These are phyloP conservation scores for Cryptoprocta ferox DNA, from an alignment of 2,797 vertebrate genomes.

Conservation along the genomic window DNA sequence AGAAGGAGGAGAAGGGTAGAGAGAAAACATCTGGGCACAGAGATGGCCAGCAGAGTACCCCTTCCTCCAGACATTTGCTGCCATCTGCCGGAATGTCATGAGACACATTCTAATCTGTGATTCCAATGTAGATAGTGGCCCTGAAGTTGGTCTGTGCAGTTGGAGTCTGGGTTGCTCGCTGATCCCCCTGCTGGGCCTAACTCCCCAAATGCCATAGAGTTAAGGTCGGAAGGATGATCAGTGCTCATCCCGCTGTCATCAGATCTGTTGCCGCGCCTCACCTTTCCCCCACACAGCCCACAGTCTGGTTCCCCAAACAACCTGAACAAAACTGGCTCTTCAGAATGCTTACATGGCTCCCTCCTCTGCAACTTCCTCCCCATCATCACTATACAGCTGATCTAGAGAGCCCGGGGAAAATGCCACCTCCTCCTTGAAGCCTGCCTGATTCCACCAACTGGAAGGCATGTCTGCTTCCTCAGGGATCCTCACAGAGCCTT, in stretches of 20 bases:
- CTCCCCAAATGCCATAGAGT: background rate
- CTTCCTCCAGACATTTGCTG: conserved; percentile 24
- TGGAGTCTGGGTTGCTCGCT: background rate
- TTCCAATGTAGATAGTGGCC: fast-evolving
- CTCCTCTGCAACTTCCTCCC: background rate
- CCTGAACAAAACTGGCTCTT: background rate
- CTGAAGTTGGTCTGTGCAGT: fast-evolving
- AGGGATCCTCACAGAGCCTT: background rate
- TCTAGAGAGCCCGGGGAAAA: background rate
- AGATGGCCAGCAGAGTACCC: background rate
- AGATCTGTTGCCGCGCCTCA: background rate
- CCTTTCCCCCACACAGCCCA: background rate
- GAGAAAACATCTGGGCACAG: background rate
- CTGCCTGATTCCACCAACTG: background rate
- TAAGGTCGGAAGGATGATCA: background rate
- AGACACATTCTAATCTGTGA: background rate
- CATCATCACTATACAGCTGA: background rate
- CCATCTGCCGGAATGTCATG: background rate
- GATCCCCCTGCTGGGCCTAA: background rate
- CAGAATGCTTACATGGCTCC: background rate
- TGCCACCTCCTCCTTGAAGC: background rate
- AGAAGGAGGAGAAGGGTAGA: background rate
- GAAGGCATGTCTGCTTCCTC: background rate
- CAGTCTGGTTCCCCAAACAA: background rate
- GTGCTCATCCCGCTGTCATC: background rate